Evolutionary conservation across 92 coral and sea anemone genomes (phyloP).

Genomic region (Hydrozoanthus gracilis): DNA sequence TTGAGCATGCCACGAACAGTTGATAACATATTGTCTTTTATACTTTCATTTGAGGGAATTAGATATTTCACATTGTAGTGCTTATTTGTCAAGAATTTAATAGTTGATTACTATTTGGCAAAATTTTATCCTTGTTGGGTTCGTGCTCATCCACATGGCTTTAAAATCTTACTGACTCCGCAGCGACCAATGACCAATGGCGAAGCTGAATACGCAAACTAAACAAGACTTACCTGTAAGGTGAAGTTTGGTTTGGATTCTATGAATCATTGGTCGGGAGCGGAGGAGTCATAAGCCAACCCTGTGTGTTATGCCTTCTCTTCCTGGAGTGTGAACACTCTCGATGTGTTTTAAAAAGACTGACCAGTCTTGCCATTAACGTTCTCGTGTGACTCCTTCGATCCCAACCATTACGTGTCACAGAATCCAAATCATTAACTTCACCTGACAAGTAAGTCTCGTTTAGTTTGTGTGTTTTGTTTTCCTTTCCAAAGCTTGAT

Average conservation of each 20-base stretch:
- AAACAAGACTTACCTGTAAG: background rate
- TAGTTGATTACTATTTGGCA: no score
- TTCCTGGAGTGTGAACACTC: background rate
- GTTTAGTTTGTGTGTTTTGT: background rate
- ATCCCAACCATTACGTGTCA: slow-evolving; percentile 45
- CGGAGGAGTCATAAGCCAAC: background rate
- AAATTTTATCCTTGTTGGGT: slow-evolving; percentile 9
- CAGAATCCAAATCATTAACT: slow-evolving; percentile 43
- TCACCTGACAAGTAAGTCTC: slow-evolving; percentile 14
- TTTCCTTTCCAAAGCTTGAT: no score
- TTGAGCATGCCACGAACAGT: background rate
- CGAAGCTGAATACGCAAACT: slow-evolving; percentile 31
- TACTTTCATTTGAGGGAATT: background rate
- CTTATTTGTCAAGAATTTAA: no score
- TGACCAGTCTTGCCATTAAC: background rate
- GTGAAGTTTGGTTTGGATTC: slow-evolving; percentile 50
- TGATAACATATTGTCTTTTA: no score
- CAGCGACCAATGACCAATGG: slow-evolving; percentile 54
- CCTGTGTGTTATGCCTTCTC: slow-evolving; percentile 5
- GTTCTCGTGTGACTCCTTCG: slow-evolving; percentile 50
- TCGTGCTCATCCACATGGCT: slow-evolving; percentile 46
- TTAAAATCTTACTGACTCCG: slow-evolving; percentile 52
- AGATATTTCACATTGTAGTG: background rate
- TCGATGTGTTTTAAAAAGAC: slow-evolving; percentile 21
- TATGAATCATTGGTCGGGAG: background rate